Conservation (phyloP, 2,888 invertebrate genomes). For the Blastobasis lacticolella region DNA sequence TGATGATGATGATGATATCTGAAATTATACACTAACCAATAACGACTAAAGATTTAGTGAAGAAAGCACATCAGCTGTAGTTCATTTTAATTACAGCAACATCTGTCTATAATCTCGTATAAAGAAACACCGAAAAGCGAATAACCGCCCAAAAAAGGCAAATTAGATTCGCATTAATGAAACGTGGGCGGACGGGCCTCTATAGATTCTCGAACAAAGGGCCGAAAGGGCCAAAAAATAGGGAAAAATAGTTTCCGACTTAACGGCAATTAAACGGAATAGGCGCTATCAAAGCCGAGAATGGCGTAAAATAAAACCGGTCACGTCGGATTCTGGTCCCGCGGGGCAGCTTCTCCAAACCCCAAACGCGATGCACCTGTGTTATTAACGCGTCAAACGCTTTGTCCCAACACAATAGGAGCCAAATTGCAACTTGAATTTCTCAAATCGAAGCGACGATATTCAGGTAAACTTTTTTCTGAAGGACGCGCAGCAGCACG, state of each 20-base stretch:
- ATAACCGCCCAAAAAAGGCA: conserved; percentile 44
- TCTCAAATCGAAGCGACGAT: conserved; percentile 46
- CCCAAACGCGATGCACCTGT: conserved; percentile 65
- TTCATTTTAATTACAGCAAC: conserved; percentile 27
- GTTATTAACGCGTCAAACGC: conserved; percentile 63
- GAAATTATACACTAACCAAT: too few relatives aligned
- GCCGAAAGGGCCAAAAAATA: conserved; percentile 50
- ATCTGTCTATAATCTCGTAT: conserved; percentile 40
- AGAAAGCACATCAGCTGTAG: too few relatives aligned
- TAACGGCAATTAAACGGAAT: conserved; percentile 64
- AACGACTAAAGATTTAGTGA: too few relatives aligned
- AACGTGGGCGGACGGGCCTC: conserved; percentile 54
- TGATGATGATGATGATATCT: too few relatives aligned
- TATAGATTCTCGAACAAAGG: conserved; percentile 42
- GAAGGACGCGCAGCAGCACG: conserved; percentile 1
- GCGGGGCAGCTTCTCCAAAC: conserved; percentile 25
- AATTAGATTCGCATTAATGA: conserved; percentile 67
- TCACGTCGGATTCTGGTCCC: conserved; percentile 49
- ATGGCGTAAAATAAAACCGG: conserved; percentile 60
- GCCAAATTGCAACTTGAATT: conserved; percentile 67
- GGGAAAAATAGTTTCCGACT: conserved; percentile 59
- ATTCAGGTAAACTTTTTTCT: conserved; percentile 50
- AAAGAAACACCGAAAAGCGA: conserved; percentile 41
- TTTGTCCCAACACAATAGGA: conserved; percentile 68
- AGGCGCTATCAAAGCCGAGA: conserved; percentile 57